These are phyloP conservation scores for Cirrhinus mrigala DNA, from an alignment of 2,797 vertebrate species.

Conservation along the genomic window DNA sequence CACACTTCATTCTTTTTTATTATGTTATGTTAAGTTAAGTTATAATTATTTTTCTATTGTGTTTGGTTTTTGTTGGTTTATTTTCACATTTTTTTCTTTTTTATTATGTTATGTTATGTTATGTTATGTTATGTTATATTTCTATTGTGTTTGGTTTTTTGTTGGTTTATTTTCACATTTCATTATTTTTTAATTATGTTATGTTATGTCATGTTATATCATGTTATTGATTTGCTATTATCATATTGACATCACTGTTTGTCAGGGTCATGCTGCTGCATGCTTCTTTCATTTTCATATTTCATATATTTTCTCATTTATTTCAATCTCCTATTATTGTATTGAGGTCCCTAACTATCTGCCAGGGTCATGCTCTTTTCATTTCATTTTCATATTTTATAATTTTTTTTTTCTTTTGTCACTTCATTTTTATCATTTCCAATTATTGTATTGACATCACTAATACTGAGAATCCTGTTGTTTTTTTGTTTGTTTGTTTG, in stretches of 20 bases:
- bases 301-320: background rate
- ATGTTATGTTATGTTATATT: too few species aligned
- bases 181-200: too few species aligned
- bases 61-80: too few species aligned
- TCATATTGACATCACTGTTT: background rate
- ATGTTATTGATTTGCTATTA: background rate
- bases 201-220: background rate
- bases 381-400: background rate
- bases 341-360: background rate
- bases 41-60: too few species aligned
- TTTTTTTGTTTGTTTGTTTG: too few species aligned
- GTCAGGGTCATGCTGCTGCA: background rate
- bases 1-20: too few species aligned
- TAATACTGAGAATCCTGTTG: background rate
- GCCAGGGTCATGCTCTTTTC: background rate
- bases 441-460: background rate
- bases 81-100: too few species aligned
- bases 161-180: too few species aligned
- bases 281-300: background rate
- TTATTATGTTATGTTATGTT: too few species aligned
- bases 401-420: background rate
- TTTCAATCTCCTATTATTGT: background rate
- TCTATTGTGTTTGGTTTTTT: too few species aligned
- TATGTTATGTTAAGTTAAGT: too few species aligned
- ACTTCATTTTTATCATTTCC: background rate